A percentile compares a stretch with the other conserved stretches of the same genome.
Evolutionary conservation across 2,113 vertebrate species (phyloP).

Genomic region (Entosphenus tridentatus): DNA sequence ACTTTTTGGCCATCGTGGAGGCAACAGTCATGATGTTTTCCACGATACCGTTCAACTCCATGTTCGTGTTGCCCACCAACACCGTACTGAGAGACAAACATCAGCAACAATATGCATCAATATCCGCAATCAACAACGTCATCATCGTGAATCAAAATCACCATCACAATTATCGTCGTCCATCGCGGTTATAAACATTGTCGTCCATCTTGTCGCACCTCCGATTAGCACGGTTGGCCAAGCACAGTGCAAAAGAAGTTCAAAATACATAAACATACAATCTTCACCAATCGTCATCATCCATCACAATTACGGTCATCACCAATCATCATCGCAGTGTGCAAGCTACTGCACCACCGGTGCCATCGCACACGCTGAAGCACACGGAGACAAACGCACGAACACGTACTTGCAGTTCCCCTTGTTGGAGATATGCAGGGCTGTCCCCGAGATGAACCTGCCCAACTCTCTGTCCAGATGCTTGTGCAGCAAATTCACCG

Average conservation of each 20-base stretch:
- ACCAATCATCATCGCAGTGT: too few species aligned
- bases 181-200: not conserved
- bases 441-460: slow-evolving; percentile 35
- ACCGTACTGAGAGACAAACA: slow-evolving; percentile 26
- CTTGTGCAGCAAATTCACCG: slow-evolving; percentile 35
- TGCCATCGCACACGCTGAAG: slow-evolving; percentile 13
- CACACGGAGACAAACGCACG: not conserved
- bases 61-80: slow-evolving; percentile 35
- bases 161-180: not conserved
- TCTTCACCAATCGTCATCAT: slow-evolving; percentile 20
- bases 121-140: not conserved
- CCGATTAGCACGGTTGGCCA: not conserved
- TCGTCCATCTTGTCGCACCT: not conserved
- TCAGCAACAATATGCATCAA: not conserved
- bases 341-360: slow-evolving; percentile 5
- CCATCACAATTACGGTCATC: slow-evolving; percentile 1
- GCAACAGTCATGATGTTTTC: slow-evolving; percentile 34
- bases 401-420: slow-evolving; percentile 50
- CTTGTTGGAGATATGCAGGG: slow-evolving; percentile 32
- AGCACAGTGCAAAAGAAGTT: slow-evolving; percentile 16
- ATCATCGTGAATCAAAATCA: not conserved
- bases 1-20: slow-evolving; percentile 22
- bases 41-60: slow-evolving; percentile 31
- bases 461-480: slow-evolving; percentile 32
- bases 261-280: slow-evolving; percentile 22